Evolutionary conservation across 1,140 invertebrate species (phyloP), one percentile per base, ranked within the genome.

Genomic region (Agraylea sexmaculata): DNA sequence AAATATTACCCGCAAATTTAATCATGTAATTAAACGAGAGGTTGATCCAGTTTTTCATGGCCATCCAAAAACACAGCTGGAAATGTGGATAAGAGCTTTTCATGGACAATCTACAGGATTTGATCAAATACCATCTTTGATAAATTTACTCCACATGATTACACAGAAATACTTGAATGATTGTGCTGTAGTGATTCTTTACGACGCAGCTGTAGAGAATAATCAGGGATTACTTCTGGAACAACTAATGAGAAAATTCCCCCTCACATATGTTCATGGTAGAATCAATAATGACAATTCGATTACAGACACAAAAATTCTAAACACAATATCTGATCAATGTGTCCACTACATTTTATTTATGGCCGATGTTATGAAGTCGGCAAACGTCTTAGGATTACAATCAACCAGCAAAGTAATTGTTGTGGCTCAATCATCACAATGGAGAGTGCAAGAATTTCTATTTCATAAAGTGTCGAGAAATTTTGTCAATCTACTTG

Each of bases 381-480:
- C 67, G 23, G 64, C 59, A 2, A 60, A 69, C 23, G 59, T 78
- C 11, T 54, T 80, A n/a, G 69, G 69, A 0, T 63, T 71, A 42
- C 65, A 78, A 53, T 65, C 69, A 0, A 52, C 56, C 1, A 73
- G 63, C 49, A 73, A 71, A 37, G 66, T 81, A 2, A 62, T 82
- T 0, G 50, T 82, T 0, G 60, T 83, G 1, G 65, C 78, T 0
- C 62, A 69, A 42, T 78, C 78, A 6, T 71, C 77, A 0, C 73
- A 78, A 51, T 83, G 77, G 77, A 70, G 72, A n/a, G 66, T 82
- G 0, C 68, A 74, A 28, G 75, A 80, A 50, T 82, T 77, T 58
- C 50, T 83, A 11, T 59, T 64, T 8, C 70, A 68, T 18, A 62
- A 71, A 30, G n/a, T 57, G 2, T 74, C 78, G 0, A 69, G 71